Evolutionary conservation across 2,113 vertebrate genomes (phyloP).

Genomic region (Lophotis ruficrista): DNA sequence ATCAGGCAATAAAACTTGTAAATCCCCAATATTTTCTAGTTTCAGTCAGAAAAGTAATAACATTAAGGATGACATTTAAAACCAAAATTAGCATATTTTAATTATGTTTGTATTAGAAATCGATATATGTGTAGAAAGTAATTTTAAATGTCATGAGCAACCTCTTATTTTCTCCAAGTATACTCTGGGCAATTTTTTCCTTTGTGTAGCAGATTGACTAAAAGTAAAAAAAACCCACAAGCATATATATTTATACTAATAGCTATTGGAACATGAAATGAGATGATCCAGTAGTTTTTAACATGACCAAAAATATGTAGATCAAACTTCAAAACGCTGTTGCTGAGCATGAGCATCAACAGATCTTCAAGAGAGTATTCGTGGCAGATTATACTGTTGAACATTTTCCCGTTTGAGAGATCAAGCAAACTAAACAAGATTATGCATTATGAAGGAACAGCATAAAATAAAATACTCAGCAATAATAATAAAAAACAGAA

Average conservation of each 20-base stretch:
- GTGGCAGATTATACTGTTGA: not conserved
- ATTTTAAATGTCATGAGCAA: not conserved
- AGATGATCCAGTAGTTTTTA: not conserved
- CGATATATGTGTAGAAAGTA: not conserved
- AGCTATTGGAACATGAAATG: not conserved
- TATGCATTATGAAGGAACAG: not conserved
- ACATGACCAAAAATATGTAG: not conserved
- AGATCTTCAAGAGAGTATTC: not conserved
- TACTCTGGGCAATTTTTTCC: not conserved
- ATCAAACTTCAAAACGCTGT: not conserved
- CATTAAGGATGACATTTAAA: not conserved
- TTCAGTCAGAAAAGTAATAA: not conserved
- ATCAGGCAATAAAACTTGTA: not conserved
- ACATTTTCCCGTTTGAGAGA: not conserved
- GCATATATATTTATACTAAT: not conserved
- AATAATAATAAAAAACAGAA: not conserved
- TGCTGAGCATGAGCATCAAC: not conserved
- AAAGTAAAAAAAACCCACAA: not conserved
- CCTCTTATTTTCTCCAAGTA: not conserved
- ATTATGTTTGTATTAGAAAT: not conserved
- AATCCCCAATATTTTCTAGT: not conserved
- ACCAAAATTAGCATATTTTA: not conserved
- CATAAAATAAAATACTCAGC: not conserved
- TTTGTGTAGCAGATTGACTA: not conserved
- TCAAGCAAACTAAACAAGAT: not conserved